A percentile compares a stretch with the other conserved stretches of the same genome.
Evolutionary conservation across 2,113 vertebrate genomes (phyloP).

Genomic region (Saccopteryx bilineata): DNA sequence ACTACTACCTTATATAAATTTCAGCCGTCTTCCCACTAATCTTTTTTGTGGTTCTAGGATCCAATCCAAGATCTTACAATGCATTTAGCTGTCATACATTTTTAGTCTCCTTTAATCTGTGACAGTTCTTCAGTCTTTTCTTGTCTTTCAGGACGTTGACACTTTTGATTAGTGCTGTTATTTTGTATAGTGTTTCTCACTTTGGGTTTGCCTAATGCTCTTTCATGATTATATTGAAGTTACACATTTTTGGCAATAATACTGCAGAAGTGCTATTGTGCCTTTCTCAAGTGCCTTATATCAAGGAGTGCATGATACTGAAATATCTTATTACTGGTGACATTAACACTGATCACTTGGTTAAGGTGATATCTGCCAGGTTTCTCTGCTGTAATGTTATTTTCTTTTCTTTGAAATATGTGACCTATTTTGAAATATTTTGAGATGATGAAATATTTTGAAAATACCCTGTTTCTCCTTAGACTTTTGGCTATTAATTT

Average conservation of each 20-base stretch:
- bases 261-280: background rate
- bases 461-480: background rate
- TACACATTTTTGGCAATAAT: background rate
- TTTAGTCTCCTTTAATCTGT: background rate
- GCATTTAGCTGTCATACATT: background rate
- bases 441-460: background rate
- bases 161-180: background rate
- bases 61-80: background rate
- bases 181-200: background rate
- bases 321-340: background rate
- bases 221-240: background rate
- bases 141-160: background rate
- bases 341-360: background rate
- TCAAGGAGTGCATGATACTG: background rate
- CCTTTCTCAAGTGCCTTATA: background rate
- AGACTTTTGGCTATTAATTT: background rate
- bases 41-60: background rate
- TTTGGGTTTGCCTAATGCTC: background rate
- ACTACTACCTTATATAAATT: background rate
- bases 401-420: background rate
- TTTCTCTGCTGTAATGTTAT: background rate
- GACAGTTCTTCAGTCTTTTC: background rate
- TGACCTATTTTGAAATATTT: background rate
- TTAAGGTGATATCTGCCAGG: background rate
- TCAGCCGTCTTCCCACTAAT: background rate